Base-by-base conservation (phyloP, 37 sponge, comb jelly and placozoan species). In the Bolinopsis microptera region DNA sequence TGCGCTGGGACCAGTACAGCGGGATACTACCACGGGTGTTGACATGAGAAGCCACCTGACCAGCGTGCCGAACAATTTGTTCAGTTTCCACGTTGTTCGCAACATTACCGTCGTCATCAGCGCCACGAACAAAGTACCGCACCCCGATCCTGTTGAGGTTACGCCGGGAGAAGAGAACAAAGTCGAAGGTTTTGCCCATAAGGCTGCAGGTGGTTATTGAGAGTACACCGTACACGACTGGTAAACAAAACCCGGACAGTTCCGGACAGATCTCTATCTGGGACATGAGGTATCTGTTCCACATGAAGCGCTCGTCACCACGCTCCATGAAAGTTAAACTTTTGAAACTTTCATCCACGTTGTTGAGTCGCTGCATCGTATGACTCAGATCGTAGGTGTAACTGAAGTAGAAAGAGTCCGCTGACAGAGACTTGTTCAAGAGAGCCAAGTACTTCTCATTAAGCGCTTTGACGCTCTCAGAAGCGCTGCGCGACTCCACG, bases 11-110 rank as follows among this genome's bases (percentile, higher is more conserved):
- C 99, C 99, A 98, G 93, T 94, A 83, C 32, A 98, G 93, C 21
- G 99, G 99, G 40, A 98, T 96, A 39, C 97, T 97, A 8, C 99
- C 99, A 24, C 97, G 94, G 0, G 96, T 96, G 96, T 98, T 74
- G 0, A 92, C 31, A 32, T 30, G 93, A 30, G 69, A 68, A 27
- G 68, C 92, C 8, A 68, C 36, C 68, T 92, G 48, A n/a, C 68
- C 69, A 9, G 2, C 16, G 34, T 41, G 25, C 16, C 68, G 31
- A 2, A 96, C 88, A 0, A 96, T 86, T 95, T 98, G 99, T 86
- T 98, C 99, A 18, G 99, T 98, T 70, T 98, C 99, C 28, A 98
- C 96, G 40, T 93, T 96, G 95, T 98, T 98, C 22, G 99, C 99
- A 35, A 95, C 97, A 94, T 96, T 76, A 31, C 99, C 99, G 35